Percentiles rank a stretch among this genome's conserved stretches.
Conservation (phyloP, 2,888 invertebrate genomes). For the Cephus pygmeus region DNA sequence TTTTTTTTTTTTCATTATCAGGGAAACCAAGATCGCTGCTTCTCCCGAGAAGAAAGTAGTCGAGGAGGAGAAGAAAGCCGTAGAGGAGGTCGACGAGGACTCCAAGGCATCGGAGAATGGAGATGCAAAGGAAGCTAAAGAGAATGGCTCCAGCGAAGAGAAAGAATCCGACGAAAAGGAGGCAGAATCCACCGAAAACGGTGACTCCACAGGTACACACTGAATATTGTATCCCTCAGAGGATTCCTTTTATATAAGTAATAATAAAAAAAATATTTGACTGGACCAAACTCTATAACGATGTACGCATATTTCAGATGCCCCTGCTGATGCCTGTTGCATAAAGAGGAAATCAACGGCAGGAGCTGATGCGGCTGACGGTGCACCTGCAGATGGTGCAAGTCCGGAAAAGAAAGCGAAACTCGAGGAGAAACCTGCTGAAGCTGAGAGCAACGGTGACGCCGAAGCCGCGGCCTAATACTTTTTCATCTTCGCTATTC, state of each 20-base stretch:
- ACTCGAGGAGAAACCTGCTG: slow-evolving; percentile 73
- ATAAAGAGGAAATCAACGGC: slow-evolving; percentile 79
- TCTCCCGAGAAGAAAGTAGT: slow-evolving; percentile 68
- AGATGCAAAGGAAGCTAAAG: slow-evolving; percentile 61
- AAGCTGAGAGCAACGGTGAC: slow-evolving; percentile 69
- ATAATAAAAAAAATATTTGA: neutral
- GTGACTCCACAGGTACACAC: slow-evolving; percentile 63
- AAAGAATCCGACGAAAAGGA: slow-evolving; percentile 65
- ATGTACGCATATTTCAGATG: slow-evolving; percentile 41
- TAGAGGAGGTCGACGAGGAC: slow-evolving; percentile 66
- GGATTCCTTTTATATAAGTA: slow-evolving; percentile 33
- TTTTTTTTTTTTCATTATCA: slow-evolving; percentile 28
- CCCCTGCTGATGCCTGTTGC: slow-evolving; percentile 64
- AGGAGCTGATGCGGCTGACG: slow-evolving; percentile 67
- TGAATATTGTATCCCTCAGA: neutral
- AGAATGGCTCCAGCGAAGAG: slow-evolving; percentile 64
- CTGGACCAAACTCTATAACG: neutral
- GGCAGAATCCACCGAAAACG: slow-evolving; percentile 64
- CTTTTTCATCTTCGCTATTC: slow-evolving; percentile 33
- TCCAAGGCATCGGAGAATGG: slow-evolving; percentile 65
- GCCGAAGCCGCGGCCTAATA: slow-evolving; percentile 64
- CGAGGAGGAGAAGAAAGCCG: slow-evolving; percentile 56
- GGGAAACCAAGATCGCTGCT: slow-evolving; percentile 62
- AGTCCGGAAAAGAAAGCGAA: slow-evolving; percentile 81
- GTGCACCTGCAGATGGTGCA: slow-evolving; percentile 68